Evolutionary conservation across 2,888 invertebrate species (phyloP).

Genomic region (Cephus pulcher): DNA sequence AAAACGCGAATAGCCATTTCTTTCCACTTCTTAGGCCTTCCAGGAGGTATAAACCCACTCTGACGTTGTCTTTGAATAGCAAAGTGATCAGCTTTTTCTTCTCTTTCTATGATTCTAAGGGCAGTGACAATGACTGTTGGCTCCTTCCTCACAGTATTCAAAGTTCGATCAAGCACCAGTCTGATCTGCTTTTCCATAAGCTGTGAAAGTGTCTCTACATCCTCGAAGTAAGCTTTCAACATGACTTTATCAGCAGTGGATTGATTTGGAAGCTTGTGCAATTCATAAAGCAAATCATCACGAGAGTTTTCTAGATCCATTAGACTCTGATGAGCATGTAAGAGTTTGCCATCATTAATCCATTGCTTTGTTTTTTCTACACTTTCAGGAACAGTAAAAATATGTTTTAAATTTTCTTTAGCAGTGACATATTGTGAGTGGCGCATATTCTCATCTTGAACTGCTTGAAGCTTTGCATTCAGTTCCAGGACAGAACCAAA

Average conservation of each 20-base stretch:
- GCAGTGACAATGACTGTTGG: slow-evolving; percentile 97
- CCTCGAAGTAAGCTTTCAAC: slow-evolving; percentile 95
- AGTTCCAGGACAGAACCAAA: slow-evolving; percentile 84
- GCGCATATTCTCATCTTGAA: slow-evolving; percentile 91
- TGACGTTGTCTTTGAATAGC: slow-evolving; percentile 82
- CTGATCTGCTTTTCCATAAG: slow-evolving; percentile 92
- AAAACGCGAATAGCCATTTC: slow-evolving; percentile 86
- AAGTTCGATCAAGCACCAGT: slow-evolving; percentile 87
- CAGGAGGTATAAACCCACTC: slow-evolving; percentile 93
- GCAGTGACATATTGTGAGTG: slow-evolving; percentile 98
- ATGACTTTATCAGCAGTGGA: slow-evolving; percentile 91
- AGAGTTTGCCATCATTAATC: slow-evolving; percentile 93
- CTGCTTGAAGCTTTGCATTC: slow-evolving; percentile 83
- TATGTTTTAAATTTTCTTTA: slow-evolving; percentile 97
- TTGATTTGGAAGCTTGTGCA: slow-evolving; percentile 93
- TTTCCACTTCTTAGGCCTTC: slow-evolving; percentile 93
- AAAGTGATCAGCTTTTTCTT: slow-evolving; percentile 93
- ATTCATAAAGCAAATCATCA: slow-evolving; percentile 93
- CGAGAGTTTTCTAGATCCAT: slow-evolving; percentile 96
- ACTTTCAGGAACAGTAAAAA: slow-evolving; percentile 97
- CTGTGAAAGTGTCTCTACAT: slow-evolving; percentile 91
- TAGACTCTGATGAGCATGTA: slow-evolving; percentile 93
- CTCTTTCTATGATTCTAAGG: slow-evolving; percentile 94
- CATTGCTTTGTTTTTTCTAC: slow-evolving; percentile 93
- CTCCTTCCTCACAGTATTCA: slow-evolving; percentile 94